Percentiles rank a stretch among this genome's conserved stretches.
Conservation (phyloP, 2,888 invertebrate genomes). For the Athetis lepigone region DNA sequence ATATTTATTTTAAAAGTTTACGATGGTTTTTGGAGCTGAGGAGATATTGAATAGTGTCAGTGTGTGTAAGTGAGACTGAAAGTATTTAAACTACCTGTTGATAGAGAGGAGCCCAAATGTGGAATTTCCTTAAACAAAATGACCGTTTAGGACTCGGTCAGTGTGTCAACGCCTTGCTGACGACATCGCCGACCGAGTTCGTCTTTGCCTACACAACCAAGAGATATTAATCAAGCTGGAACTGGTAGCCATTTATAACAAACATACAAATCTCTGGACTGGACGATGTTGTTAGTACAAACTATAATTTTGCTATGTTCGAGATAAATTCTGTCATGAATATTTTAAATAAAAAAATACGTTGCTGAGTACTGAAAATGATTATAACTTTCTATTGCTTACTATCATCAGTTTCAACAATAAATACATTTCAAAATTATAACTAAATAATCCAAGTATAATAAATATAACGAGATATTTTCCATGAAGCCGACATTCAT, state of each 20-base stretch:
- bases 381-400: no score
- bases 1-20: constrained; percentile 30
- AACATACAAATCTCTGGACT: constrained; percentile 8
- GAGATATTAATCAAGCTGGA: constrained; percentile 13
- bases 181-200: constrained; percentile 41
- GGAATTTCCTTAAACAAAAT: constrained; percentile 54
- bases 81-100: constrained; percentile 35
- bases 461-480: neutral
- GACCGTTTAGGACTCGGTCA: constrained; percentile 58
- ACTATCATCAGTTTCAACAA: no score
- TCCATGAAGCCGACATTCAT: constrained; percentile 15
- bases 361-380: neutral
- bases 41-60: neutral
- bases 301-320: constrained; percentile 8
- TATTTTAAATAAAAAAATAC: neutral
- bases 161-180: constrained; percentile 56
- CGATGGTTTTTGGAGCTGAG: neutral
- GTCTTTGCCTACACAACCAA: constrained; percentile 7
- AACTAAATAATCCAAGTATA: no score
- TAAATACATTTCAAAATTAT: neutral
- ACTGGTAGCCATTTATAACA: constrained; percentile 32
- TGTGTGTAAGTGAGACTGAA: constrained; percentile 54
- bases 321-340: constrained; percentile 10
- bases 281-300: constrained; percentile 5
- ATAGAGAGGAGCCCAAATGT: constrained; percentile 34